These are phyloP conservation scores for Abrostola tripartita DNA, from an alignment of 2,888 invertebrate species.

Conservation along the genomic window DNA sequence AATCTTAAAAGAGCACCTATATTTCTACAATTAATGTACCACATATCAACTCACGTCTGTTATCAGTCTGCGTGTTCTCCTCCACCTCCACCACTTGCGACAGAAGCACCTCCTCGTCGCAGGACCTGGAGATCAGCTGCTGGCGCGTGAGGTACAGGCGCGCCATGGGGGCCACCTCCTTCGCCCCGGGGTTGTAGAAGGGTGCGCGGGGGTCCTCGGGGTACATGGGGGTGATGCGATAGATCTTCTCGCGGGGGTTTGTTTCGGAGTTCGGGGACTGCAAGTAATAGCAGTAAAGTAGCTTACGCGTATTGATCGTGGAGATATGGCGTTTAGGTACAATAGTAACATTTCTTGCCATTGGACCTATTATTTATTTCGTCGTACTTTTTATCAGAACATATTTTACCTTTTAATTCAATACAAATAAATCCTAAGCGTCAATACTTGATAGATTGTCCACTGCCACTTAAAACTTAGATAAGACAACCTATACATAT, in stretches of 20 bases:
- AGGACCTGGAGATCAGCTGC: conserved; percentile 91
- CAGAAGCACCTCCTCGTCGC: conserved; percentile 90
- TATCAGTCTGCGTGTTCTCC: conserved; percentile 91
- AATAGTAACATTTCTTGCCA: too few relatives aligned
- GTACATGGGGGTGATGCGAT: conserved; percentile 95
- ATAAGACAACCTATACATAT: too few relatives aligned
- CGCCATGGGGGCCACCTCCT: conserved; percentile 95
- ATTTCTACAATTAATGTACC: too few relatives aligned
- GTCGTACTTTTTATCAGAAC: too few relatives aligned
- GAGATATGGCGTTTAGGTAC: too few relatives aligned
- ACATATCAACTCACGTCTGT: conserved; percentile 88
- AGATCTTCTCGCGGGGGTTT: conserved; percentile 94
- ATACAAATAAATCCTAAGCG: too few relatives aligned
- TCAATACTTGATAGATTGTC: too few relatives aligned
- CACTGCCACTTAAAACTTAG: too few relatives aligned
- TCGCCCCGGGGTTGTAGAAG: conserved; percentile 93
- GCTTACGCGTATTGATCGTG: neutral
- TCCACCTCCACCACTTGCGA: conserved; percentile 89
- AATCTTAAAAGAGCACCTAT: too few relatives aligned
- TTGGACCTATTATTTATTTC: too few relatives aligned
- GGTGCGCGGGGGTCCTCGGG: conserved; percentile 97
- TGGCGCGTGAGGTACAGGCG: conserved; percentile 92
- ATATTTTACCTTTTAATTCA: too few relatives aligned
- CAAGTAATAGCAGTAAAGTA: conserved; percentile 11
- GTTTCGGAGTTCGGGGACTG: conserved; percentile 94